Evolutionary conservation across 2,797 vertebrate species (phyloP).

Genomic region (Galaxias olidus): DNA sequence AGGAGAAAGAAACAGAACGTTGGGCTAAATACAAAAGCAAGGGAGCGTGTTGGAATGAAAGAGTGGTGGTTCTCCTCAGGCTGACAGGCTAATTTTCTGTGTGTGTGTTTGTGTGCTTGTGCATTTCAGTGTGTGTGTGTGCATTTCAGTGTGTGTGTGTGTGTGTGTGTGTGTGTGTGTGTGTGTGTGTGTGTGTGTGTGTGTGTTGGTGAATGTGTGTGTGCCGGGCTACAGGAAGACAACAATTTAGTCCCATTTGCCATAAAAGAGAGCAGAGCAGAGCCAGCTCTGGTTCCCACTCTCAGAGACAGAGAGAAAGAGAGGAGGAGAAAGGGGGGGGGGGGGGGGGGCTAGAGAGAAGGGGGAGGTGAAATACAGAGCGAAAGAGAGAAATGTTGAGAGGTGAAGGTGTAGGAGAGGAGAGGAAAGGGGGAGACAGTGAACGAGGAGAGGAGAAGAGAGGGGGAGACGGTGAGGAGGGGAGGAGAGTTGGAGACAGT

Average conservation of each 20-base stretch:
- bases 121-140: constrained; percentile 22
- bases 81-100: constrained; percentile 82
- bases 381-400: not conserved
- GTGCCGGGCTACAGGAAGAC: constrained; percentile 86
- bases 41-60: constrained; percentile 73
- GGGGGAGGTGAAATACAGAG: constrained; percentile 3
- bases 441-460: not conserved
- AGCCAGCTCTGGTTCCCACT: constrained; percentile 30
- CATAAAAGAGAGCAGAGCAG: constrained; percentile 86
- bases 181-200: constrained; percentile 13
- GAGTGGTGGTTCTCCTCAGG: constrained; percentile 73
- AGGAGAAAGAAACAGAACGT: not conserved
- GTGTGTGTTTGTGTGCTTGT: constrained; percentile 27
- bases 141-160: constrained; percentile 39
- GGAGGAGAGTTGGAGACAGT: not conserved
- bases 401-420: not conserved
- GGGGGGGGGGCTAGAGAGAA: too few relatives aligned
- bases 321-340: not conserved
- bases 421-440: not conserved
- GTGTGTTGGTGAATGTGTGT: constrained; percentile 31
- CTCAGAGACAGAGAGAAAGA: constrained; percentile 36
- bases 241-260: constrained; percentile 92
- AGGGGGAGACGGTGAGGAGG: not conserved
- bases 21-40: not conserved
- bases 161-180: constrained; percentile 54